Evolutionary conservation across 1,140 invertebrate genomes (phyloP).

Genomic region (Armadillidium nasatum): DNA sequence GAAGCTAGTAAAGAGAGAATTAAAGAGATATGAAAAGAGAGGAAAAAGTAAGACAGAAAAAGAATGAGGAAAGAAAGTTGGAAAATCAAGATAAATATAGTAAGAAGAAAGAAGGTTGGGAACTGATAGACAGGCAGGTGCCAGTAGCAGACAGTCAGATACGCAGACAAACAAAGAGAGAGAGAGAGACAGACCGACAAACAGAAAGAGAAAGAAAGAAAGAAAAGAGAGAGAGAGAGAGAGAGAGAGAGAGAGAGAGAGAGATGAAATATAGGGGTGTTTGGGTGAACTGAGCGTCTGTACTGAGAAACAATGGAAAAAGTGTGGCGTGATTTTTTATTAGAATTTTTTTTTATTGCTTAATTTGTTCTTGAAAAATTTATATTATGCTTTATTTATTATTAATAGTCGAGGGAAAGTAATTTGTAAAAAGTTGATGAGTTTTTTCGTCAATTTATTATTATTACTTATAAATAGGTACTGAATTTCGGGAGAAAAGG

Average conservation of each 20-base stretch:
- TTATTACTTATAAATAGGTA: too few species aligned
- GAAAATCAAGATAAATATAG: not conserved
- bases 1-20: too few species aligned
- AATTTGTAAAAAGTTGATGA: too few species aligned
- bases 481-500: not conserved
- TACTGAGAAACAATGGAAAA: too few species aligned
- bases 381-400: too few species aligned
- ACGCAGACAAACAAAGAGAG: not conserved
- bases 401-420: too few species aligned
- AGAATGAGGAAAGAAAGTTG: not conserved
- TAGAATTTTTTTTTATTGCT: too few species aligned
- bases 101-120: not conserved
- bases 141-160: not conserved
- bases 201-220: not conserved
- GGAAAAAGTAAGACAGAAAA: not conserved
- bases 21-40: not conserved
- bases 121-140: not conserved
- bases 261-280: not conserved
- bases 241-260: slow-evolving; percentile 11
- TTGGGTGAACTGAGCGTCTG: too few species aligned
- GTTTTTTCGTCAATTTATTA: too few species aligned
- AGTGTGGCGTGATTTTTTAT: too few species aligned
- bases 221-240: not conserved
- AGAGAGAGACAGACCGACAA: not conserved
- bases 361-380: too few species aligned